Percentiles rank a stretch among this genome's conserved stretches.
phyloP scores from a whole-genome alignment of 2,888 invertebrate genomes.

The Eupithecia pulchellata region DNA sequence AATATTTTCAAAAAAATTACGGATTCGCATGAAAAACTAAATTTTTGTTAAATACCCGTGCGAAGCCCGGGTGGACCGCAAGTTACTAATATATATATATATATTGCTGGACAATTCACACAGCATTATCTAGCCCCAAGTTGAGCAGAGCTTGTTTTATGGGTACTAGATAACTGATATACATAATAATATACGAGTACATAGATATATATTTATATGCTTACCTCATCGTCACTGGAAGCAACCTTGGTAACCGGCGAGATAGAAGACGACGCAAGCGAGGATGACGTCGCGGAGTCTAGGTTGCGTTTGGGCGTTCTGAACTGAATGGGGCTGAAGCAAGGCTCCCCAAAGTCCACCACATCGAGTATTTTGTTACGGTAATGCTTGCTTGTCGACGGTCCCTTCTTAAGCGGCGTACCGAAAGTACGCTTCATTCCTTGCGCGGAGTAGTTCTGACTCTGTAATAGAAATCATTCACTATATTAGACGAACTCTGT shows the following conservation, averaged over 20 bases:
- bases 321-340: constrained; percentile 75
- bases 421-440: constrained; percentile 80
- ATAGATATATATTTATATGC: background rate
- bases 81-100: no score
- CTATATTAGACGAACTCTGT: no score
- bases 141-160: no score
- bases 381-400: constrained; percentile 56
- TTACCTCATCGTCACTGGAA: constrained; percentile 67
- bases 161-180: no score
- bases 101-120: no score
- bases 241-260: constrained; percentile 69
- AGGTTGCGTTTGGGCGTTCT: constrained; percentile 64
- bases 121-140: no score
- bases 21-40: no score
- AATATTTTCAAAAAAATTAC: no score
- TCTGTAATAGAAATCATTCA: constrained; percentile 53
- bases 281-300: constrained; percentile 62
- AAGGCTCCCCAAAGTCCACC: constrained; percentile 72
- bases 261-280: constrained; percentile 68
- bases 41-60: no score
- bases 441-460: constrained; percentile 62
- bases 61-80: no score
- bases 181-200: no score
- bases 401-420: constrained; percentile 66
- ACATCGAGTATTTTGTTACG: constrained; percentile 76